Conservation (phyloP, 2,797 vertebrate genomes). For the Premnoplex brunnescens region DNA sequence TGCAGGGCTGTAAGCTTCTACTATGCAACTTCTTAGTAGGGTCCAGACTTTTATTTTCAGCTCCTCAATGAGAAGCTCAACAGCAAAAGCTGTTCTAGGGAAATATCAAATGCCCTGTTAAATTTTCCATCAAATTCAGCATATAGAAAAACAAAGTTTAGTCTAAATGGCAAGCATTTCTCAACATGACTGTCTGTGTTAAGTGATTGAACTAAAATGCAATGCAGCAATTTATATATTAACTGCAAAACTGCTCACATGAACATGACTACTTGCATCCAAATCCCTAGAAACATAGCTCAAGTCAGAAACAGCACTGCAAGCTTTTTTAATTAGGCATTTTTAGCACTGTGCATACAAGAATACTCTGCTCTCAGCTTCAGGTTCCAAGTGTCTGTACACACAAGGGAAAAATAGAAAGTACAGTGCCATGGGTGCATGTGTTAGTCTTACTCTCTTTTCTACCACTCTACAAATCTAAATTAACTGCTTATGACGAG, state of each 20-base stretch:
- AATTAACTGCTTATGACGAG: not conserved
- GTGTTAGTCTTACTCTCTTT: not conserved
- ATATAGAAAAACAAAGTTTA: not conserved
- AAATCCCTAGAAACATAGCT: not conserved
- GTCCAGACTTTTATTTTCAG: not conserved
- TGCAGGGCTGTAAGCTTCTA: not conserved
- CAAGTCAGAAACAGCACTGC: not conserved
- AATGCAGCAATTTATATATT: not conserved
- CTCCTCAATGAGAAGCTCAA: not conserved
- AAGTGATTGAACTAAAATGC: not conserved
- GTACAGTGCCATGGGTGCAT: rapidly evolving
- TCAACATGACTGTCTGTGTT: not conserved
- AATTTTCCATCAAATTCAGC: not conserved
- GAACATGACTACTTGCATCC: not conserved
- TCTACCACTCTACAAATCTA: not conserved
- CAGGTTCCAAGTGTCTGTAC: not conserved
- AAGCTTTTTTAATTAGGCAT: not conserved
- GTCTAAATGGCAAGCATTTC: not conserved
- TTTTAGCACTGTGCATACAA: not conserved
- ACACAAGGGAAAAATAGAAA: not conserved
- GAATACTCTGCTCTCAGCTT: not conserved
- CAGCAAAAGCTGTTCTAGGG: not conserved
- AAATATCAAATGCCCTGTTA: not conserved
- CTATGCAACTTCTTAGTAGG: not conserved
- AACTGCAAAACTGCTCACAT: not conserved